A percentile compares a stretch with the other conserved stretches of the same genome.
phyloP scores from a whole-genome alignment of 2,888 invertebrate genomes.

The Marronus borbonicus region DNA sequence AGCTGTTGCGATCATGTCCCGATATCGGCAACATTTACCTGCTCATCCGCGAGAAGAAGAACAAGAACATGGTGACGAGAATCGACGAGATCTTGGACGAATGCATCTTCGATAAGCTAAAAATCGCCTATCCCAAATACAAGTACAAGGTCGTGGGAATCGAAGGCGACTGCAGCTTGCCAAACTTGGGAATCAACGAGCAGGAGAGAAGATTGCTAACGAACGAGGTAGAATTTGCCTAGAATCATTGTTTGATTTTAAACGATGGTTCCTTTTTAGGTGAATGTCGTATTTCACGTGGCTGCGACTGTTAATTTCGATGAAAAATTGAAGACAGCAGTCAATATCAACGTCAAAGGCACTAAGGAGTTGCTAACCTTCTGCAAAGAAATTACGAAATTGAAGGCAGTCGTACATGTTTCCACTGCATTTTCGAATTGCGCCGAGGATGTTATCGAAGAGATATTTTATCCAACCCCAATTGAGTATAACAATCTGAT shows the following conservation, averaged over 20 bases:
- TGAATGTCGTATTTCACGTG: conserved; percentile 68
- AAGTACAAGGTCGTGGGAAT: conserved; percentile 53
- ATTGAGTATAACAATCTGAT: conserved; percentile 73
- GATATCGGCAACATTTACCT: conserved; percentile 62
- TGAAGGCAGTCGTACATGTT: conserved; percentile 68
- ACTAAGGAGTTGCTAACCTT: conserved; percentile 70
- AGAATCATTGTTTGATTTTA: background rate
- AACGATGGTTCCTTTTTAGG: background rate
- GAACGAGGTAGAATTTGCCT: conserved; percentile 68
- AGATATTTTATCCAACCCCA: conserved; percentile 71
- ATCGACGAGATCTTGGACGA: conserved; percentile 58
- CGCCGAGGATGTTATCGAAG: conserved; percentile 58
- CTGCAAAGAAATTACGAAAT: conserved; percentile 72
- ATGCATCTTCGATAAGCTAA: conserved; percentile 42
- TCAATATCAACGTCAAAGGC: conserved; percentile 71
- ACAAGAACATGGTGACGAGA: conserved; percentile 56
- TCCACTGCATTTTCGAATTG: conserved; percentile 62
- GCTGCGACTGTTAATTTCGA: conserved; percentile 74
- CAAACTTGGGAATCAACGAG: conserved; percentile 75
- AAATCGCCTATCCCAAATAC: conserved; percentile 33
- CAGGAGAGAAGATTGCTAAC: conserved; percentile 73
- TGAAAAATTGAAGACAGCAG: conserved; percentile 71
- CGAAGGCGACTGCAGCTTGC: conserved; percentile 76
- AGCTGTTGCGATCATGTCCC: conserved; percentile 60
- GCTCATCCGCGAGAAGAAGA: conserved; percentile 63